Conservation (phyloP, 2,113 vertebrate species). For the Burhinus bistriatus region DNA sequence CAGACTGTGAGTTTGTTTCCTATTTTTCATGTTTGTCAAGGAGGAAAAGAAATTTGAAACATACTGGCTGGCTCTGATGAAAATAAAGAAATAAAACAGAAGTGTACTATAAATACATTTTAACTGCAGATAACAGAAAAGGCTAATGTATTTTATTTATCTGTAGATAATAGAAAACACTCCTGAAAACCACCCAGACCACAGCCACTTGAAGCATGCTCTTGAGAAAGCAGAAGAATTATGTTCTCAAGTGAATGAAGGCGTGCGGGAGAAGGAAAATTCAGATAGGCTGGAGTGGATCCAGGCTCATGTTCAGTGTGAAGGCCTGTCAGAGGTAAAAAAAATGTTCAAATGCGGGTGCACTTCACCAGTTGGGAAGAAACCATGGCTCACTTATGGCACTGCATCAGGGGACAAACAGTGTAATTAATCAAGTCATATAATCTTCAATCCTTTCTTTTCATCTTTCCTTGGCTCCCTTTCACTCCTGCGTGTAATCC, state of each 20-base stretch:
- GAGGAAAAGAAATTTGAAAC: not conserved
- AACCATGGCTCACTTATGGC: not conserved
- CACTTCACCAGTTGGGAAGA: not conserved
- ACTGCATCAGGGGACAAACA: not conserved
- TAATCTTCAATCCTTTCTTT: not conserved
- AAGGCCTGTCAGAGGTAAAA: constrained; percentile 93
- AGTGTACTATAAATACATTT: not conserved
- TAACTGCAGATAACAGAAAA: not conserved
- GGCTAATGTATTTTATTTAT: not conserved
- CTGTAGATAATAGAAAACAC: constrained; percentile 94
- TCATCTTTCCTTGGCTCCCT: not conserved
- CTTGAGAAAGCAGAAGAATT: constrained; percentile 97
- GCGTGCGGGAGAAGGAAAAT: constrained; percentile 97
- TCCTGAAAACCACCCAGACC: constrained; percentile 93
- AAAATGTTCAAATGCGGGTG: not conserved
- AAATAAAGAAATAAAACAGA: not conserved
- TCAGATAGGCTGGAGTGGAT: constrained; percentile 98
- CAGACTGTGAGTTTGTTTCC: not conserved
- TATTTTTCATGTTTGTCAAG: not conserved
- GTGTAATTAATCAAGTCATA: not conserved
- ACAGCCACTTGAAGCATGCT: constrained; percentile 92
- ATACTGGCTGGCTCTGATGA: not conserved
- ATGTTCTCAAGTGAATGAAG: constrained; percentile 98
- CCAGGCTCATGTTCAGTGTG: constrained; percentile 95
- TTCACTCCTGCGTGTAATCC: not conserved